Evolutionary conservation across 1,140 invertebrate species (phyloP).

Genomic region (Ctenoplectra terminalis): DNA sequence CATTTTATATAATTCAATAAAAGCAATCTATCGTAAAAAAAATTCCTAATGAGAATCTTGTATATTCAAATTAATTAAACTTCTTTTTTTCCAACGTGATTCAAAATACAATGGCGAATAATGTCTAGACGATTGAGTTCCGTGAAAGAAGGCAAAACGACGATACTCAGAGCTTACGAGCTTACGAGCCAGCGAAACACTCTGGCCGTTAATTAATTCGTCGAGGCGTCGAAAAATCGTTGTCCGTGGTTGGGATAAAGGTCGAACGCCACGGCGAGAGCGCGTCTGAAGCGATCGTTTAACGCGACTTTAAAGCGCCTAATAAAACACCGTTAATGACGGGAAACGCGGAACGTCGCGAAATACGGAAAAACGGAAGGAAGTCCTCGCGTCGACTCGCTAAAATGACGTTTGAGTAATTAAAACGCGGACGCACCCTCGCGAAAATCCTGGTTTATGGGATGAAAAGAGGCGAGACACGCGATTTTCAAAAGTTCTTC

Average conservation of each 20-base stretch:
- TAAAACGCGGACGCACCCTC: conserved; percentile 38
- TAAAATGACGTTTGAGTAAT: conserved; percentile 56
- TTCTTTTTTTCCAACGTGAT: background rate
- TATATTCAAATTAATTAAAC: too few species aligned
- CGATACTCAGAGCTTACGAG: background rate
- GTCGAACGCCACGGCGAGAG: background rate
- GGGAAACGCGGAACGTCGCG: conserved; percentile 9
- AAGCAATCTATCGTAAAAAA: too few species aligned
- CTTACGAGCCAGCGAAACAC: background rate
- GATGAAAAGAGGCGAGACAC: conserved; percentile 2
- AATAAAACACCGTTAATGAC: conserved; percentile 30
- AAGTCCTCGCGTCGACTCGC: background rate
- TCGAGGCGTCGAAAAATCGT: background rate
- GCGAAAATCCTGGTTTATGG: background rate
- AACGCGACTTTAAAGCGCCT: background rate
- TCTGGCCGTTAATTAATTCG: conserved; percentile 13
- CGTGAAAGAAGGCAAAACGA: too few species aligned
- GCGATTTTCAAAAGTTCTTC: conserved; percentile 11
- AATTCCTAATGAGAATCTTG: too few species aligned
- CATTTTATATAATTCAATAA: too few species aligned
- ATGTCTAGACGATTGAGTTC: background rate
- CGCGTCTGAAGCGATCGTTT: background rate
- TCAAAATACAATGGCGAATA: background rate
- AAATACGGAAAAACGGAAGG: background rate
- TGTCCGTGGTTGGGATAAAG: background rate